Base-by-base conservation (phyloP, 1,140 invertebrate genomes). In the Drosophila lacertosa region DNA sequence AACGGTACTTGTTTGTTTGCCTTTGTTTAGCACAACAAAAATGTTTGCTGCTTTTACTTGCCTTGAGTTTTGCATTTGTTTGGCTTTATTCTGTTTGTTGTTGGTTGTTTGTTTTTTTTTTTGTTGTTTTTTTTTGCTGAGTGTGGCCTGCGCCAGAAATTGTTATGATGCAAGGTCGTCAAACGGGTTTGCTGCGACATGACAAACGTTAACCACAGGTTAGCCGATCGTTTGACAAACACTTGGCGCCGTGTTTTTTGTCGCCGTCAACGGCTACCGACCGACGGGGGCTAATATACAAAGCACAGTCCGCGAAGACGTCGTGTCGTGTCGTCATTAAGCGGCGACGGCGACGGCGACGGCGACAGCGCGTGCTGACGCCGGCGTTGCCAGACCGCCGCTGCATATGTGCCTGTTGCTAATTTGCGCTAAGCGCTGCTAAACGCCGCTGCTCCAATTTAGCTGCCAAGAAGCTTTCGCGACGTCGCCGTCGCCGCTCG, bases 171-270 rank as follows among this genome's bases (percentile, higher is more conserved):
- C 88, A 89, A 89, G 88, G 88, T 89, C 86, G 88, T 89, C 81
- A 80, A 89, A 90, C 88, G 78, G 70, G 88, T 89, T 89, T 89
- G 65, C 33, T 54, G 74, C 81, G 60, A 68, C 67, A 69, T 77
- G 74, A 74, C 77, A 80, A 83, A 68, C 74, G 71, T 75, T 74
- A 83, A 72, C 77, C 77, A 80, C 77, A 77, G 74, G 57, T 71
- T 69, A 77, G 44, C 58, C 70, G 72, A 82, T 86, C 81, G 77
- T 86, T 89, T 89, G 86, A 81, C 81, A 89, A 86, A 86, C 86
- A 89, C 81, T 89, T 89, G 86, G 86, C 80, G 86, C 86, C 86
- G 74, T 75, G 70, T 86, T 84, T 77, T 77, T 75, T 81, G 76
- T 77, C 69, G 74, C 77, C 80, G 80, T 77, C 80, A 67, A 74